Base-by-base conservation (phyloP, 2,888 invertebrate species). In the Deilephila porcellus region DNA sequence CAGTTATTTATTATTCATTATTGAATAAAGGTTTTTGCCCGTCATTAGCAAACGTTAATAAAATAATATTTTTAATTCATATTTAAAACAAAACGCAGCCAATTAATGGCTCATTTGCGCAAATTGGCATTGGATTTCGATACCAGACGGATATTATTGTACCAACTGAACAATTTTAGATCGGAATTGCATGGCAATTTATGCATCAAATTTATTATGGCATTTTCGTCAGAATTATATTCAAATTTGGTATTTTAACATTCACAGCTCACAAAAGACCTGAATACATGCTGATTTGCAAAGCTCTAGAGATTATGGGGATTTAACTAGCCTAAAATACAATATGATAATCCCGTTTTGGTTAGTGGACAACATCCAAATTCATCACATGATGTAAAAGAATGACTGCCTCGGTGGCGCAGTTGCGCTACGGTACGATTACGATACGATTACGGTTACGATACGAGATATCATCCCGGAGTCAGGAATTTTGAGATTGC, bases 161-260 rank as follows among this genome's bases (percentile, higher is more conserved):
- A 56, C 17, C 56, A n/a, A n/a, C n/a, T 56, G 56, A 56, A 56
- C 56, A 56, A 34, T 34, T 63, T 63, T 63, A 32, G 62, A n/a
- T 63, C 19, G 32, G 34, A 37, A 37, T 37, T 34, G n/a, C 19
- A 63, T n/a, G 56, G 56, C 17, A 56, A 56, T 56, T n/a, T 56
- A n/a, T 56, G 56, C 56, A n/a, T 1, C 19, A 56, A 56, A 56
- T 56, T 56, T 56, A n/a, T 56, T n/a, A 56, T 56, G n/a, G 56
- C n/a, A 56, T 56, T 56, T n/a, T 56, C 56, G n/a, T 56, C 56
- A 56, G 7, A 56, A 17, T 56, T n/a, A n/a, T 56, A n/a, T 17
- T 6, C 17, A 1, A n/a, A n/a, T 56, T 56, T 56, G n/a, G 56
- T 56, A n/a, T 56, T 45, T 45, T 45, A 45, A 14, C 45, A 45